Evolutionary conservation across 2,797 vertebrate genomes (phyloP), one percentile per base, ranked within the genome.

Genomic region (Halcyon chelicuti): DNA sequence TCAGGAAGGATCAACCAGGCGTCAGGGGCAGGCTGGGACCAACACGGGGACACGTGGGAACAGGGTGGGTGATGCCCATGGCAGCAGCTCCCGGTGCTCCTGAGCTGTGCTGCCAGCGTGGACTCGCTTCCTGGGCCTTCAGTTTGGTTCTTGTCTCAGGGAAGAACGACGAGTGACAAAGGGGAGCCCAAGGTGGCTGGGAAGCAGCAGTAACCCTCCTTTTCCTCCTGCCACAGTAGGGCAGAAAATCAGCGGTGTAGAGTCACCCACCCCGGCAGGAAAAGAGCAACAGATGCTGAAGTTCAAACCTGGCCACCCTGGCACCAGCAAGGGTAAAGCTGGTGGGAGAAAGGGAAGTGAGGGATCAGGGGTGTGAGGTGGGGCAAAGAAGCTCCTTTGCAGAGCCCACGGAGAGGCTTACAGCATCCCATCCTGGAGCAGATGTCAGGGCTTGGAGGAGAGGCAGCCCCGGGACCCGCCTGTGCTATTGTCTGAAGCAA

Each of bases 61-160:
- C 65, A 16, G 65, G 44, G 37, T 25, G 0, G 3, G 58, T 4
- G 77, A 35, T 54, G 63, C 10, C 37, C 1, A 3, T 0, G 2
- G 65, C 28, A 18, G 55, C 23, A 13, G 62, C 57, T 75, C 6
- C 1, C 1, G 4, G 39, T 54, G 67, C 10, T 35, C 60, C 73
- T 23, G 54, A 47, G 47, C 40, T 4, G 1, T 12, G 21, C 54
- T 49, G 31, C 47, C 57, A 62, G 19, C 21, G 4, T 0, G 10
- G 47, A 46, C 9, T 33, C 40, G 12, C 44, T 31, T 70, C 51
- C 49, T 7, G 60, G 44, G 37, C 16, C 31, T 42, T 22, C 28
- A 2, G 12, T 39, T 61, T 14, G 55, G 10, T 10, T 74, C 49
- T 35, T 66, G 51, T 4, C 16, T 14, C 0, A 0, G 23, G 70